Percentiles rank a stretch among this genome's conserved stretches.
Evolutionary conservation across 2,888 invertebrate species (phyloP).

Genomic region (Parascotia fuliginaria): DNA sequence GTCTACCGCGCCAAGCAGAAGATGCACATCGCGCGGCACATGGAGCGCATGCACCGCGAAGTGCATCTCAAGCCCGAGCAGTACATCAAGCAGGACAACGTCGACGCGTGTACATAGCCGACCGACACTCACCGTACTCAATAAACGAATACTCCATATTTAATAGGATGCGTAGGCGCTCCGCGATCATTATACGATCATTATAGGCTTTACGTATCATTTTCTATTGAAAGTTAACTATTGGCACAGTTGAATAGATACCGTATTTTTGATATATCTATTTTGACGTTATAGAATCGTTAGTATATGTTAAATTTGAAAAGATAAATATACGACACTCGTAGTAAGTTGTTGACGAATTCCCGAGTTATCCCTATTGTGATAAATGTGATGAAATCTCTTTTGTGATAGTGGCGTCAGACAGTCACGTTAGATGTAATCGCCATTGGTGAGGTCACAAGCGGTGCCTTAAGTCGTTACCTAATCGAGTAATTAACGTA

Average conservation of each 20-base stretch:
- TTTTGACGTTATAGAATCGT: slow-evolving; percentile 38
- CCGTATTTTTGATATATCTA: slow-evolving; percentile 40
- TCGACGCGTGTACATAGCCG: slow-evolving; percentile 80
- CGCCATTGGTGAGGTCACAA: slow-evolving; percentile 62
- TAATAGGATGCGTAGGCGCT: slow-evolving; percentile 39
- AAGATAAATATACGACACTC: slow-evolving; percentile 29
- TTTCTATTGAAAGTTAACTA: slow-evolving; percentile 42
- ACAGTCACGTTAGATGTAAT: slow-evolving; percentile 80
- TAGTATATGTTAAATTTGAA: slow-evolving; percentile 42
- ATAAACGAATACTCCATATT: slow-evolving; percentile 58
- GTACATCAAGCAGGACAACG: slow-evolving; percentile 81
- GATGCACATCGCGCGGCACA: slow-evolving; percentile 93
- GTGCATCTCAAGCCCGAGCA: slow-evolving; percentile 83
- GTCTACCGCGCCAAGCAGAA: slow-evolving; percentile 94
- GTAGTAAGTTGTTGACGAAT: slow-evolving; percentile 53
- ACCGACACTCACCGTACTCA: slow-evolving; percentile 29
- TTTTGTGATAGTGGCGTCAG: slow-evolving; percentile 82
- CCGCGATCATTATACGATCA: slow-evolving; percentile 29
- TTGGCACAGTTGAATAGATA: slow-evolving; percentile 40
- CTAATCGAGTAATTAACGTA: slow-evolving; percentile 59
- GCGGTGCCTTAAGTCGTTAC: slow-evolving; percentile 68
- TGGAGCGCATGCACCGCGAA: slow-evolving; percentile 93
- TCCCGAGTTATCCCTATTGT: slow-evolving; percentile 75
- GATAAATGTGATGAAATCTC: slow-evolving; percentile 82
- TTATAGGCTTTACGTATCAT: slow-evolving; percentile 54